Evolutionary conservation across 2,888 invertebrate species (phyloP).

Genomic region (Girardia tigrina): DNA sequence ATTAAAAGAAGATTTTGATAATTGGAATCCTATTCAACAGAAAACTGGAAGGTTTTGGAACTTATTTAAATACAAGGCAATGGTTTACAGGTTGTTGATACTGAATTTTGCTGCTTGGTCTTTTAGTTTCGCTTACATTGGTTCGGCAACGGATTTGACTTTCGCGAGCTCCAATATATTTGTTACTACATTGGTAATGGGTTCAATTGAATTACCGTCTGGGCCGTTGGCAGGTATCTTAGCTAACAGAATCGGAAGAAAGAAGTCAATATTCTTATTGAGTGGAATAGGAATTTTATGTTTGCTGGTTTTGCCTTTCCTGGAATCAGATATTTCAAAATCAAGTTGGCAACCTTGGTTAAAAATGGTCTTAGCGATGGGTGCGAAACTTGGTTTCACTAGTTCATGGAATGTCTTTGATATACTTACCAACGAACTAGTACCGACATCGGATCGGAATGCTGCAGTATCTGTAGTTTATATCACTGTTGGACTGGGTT

Average conservation of each 20-base stretch:
- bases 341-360: not conserved
- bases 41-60: not conserved
- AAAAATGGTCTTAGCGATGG: not conserved
- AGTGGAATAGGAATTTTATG: not conserved
- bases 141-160: constrained; percentile 7
- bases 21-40: not conserved
- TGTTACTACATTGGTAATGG: not conserved
- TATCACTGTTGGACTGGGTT: not conserved
- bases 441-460: not conserved
- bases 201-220: not conserved
- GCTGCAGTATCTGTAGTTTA: not conserved
- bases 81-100: not conserved
- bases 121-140: not conserved
- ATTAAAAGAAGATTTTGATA: not conserved
- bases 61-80: not conserved
- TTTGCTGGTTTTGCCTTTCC: not conserved
- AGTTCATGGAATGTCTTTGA: not conserved
- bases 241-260: not conserved
- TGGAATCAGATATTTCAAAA: not conserved
- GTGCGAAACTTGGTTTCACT: not conserved
- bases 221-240: not conserved
- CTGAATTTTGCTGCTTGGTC: not conserved
- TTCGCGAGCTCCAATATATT: not conserved
- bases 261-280: not conserved
- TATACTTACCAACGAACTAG: not conserved